phyloP scores from a whole-genome alignment of 2,113 vertebrate species.

The Tetrax tetrax region DNA sequence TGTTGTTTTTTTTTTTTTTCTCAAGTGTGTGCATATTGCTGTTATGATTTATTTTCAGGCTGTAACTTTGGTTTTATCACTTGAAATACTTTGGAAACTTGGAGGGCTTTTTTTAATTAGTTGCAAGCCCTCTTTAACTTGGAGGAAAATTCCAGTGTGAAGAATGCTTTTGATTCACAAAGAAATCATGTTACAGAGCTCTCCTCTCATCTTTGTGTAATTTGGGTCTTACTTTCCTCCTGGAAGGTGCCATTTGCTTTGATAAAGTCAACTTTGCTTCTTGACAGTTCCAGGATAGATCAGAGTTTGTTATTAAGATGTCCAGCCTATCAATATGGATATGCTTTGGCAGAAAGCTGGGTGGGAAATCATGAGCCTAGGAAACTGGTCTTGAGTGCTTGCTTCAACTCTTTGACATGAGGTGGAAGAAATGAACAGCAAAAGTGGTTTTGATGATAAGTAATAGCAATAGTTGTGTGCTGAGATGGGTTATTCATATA shows the following conservation, averaged over 20 bases:
- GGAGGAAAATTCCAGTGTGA: background rate
- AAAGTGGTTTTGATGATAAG: background rate
- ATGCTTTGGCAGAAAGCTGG: background rate
- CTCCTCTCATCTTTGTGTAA: background rate
- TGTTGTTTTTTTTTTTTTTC: background rate
- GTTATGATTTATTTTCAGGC: conserved; percentile 55
- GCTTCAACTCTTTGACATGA: background rate
- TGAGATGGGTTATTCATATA: background rate
- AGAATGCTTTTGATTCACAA: background rate
- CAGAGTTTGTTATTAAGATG: background rate
- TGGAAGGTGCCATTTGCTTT: background rate
- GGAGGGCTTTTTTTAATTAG: background rate
- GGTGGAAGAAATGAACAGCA: background rate
- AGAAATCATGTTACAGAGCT: background rate
- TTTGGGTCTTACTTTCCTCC: background rate
- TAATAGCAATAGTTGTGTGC: background rate
- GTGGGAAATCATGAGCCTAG: background rate
- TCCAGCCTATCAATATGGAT: background rate
- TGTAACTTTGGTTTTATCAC: conserved; percentile 39
- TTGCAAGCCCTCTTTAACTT: background rate
- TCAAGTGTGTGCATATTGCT: conserved; percentile 7
- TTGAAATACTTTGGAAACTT: conserved; percentile 49
- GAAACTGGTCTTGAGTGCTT: background rate
- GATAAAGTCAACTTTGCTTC: background rate
- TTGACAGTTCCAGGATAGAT: background rate